Evolutionary conservation across 2,888 invertebrate species (phyloP).

Genomic region (Smittia aterrima): DNA sequence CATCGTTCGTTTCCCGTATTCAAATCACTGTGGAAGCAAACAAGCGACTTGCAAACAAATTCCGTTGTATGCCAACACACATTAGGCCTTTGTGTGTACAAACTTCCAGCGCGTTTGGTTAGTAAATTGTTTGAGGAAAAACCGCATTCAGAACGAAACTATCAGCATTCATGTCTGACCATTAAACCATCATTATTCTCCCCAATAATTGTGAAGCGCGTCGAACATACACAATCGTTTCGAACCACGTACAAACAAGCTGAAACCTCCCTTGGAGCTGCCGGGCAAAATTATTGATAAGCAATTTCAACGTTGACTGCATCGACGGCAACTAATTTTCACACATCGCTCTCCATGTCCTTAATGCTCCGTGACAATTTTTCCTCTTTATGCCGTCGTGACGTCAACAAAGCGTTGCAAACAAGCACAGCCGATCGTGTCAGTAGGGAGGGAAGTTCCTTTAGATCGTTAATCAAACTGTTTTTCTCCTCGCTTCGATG

Average conservation of each 20-base stretch:
- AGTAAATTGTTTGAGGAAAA: neutral
- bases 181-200: constrained; percentile 39
- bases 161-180: constrained; percentile 23
- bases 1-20: no score
- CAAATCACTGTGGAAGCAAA: neutral
- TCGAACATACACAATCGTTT: constrained; percentile 25
- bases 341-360: constrained; percentile 35
- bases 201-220: constrained; percentile 27
- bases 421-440: neutral
- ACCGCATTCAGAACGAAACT: constrained; percentile 7
- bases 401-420: constrained; percentile 24
- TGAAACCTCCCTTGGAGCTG: neutral
- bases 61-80: neutral
- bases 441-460: constrained; percentile 1
- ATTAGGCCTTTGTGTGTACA: neutral
- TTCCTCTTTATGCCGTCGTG: constrained; percentile 2
- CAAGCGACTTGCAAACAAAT: constrained; percentile 3
- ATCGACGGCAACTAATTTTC: constrained; percentile 37
- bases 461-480: constrained; percentile 19
- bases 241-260: neutral
- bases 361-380: constrained; percentile 39
- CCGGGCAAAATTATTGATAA: constrained; percentile 33
- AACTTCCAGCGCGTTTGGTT: neutral
- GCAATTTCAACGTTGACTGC: constrained; percentile 41
- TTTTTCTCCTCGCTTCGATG: neutral